phyloP scores from a whole-genome alignment of 2,888 invertebrate genomes.

The Metellina segmentata region DNA sequence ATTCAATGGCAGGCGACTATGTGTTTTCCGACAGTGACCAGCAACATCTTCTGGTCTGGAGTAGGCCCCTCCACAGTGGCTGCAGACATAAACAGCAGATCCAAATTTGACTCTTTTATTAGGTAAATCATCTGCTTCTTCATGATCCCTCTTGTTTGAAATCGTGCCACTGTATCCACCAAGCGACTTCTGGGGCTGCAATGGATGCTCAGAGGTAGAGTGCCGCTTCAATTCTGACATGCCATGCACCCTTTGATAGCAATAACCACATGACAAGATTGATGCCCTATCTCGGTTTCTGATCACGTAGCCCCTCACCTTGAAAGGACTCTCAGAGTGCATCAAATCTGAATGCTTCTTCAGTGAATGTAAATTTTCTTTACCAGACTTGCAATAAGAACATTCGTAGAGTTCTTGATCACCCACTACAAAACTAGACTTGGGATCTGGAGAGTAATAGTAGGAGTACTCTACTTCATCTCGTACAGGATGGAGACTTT shows the following conservation, averaged over 20 bases:
- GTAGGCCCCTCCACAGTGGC: slow-evolving; percentile 59
- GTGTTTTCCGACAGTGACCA: slow-evolving; percentile 19
- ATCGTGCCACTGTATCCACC: neutral
- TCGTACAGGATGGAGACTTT: slow-evolving; percentile 29
- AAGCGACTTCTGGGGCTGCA: slow-evolving; percentile 25
- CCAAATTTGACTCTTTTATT: slow-evolving; percentile 45
- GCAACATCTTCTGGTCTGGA: slow-evolving; percentile 21
- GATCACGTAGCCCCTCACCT: slow-evolving; percentile 38
- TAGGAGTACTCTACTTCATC: slow-evolving; percentile 40
- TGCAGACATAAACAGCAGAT: slow-evolving; percentile 27
- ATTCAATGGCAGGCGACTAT: slow-evolving; percentile 13
- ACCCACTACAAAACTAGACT: neutral
- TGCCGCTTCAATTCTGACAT: slow-evolving; percentile 41
- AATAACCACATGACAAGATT: slow-evolving; percentile 56
- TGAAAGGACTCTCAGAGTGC: slow-evolving; percentile 59
- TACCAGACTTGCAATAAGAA: slow-evolving; percentile 62
- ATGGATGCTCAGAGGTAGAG: slow-evolving; percentile 26
- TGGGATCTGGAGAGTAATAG: slow-evolving; percentile 59
- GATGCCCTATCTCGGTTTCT: neutral
- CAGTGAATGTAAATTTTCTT: slow-evolving; percentile 43
- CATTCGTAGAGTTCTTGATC: slow-evolving; percentile 62
- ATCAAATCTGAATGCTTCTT: slow-evolving; percentile 61
- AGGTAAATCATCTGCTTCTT: slow-evolving; percentile 6
- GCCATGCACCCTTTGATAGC: slow-evolving; percentile 35
- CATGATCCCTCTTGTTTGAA: neutral